Evolutionary conservation across 2,113 vertebrate genomes (phyloP), one percentile per base, ranked within the genome.

Genomic region (Phaethornis superciliosus): DNA sequence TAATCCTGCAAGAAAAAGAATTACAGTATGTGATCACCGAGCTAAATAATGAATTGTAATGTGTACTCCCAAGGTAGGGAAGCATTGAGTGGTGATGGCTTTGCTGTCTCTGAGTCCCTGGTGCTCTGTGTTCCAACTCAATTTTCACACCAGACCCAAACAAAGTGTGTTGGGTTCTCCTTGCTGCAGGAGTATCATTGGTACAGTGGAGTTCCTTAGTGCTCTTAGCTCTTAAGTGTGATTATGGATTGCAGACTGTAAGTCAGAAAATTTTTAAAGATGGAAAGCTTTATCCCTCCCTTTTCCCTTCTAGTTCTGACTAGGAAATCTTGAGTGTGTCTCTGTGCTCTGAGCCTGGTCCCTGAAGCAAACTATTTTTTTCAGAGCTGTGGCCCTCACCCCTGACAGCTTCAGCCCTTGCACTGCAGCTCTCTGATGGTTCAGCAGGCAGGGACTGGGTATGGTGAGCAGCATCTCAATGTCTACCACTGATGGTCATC

Each of bases 111-210:
- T n/a, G 7, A 12, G 62, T 94, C 59, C 40, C n/a, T 27, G 15
- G 10, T 28, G 72, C 6, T 64, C 58, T 78, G 44, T 13, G 6
- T 80, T 88, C 47, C 7, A 24, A 64, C 47, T 70, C 6, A 15
- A 6, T 60, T 89, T 68, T 42, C 18, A 15, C 44, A 18, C 1
- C 60, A 60, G 59, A 2, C 63, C 5, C 16, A 8, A 55, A 30
- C 20, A 22, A 17, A 28, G 15, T 11, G 18, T 32, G 0, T 14
- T 14, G 90, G 28, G 30, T 71, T 70, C 2, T 0, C 0, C 13
- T 42, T n/a, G 47, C 12, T 7, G 5, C 46, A 30, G 62, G 35
- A 62, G n/a, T 9, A 4, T 40, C 2, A 4, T 55, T 72, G 35
- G 80, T 37, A 6, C 1, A 21, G 42, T 12, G 22, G 9, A 70